Conservation (phyloP, 2,797 vertebrate genomes). For the Cephalopachus bancanus region DNA sequence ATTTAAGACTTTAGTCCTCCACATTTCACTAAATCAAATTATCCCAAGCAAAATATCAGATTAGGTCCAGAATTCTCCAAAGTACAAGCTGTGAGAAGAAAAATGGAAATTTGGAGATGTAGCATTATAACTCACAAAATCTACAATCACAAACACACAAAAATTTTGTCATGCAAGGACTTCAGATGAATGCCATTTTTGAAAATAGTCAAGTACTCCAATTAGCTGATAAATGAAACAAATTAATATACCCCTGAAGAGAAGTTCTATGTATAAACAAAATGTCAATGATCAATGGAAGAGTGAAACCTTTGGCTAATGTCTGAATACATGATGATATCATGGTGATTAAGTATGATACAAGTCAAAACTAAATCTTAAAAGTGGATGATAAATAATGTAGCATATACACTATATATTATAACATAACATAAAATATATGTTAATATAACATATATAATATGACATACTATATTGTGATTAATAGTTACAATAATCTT, state of each 20-base stretch:
- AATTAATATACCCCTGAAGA: not conserved
- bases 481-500: not conserved
- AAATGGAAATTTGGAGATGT: not conserved
- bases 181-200: not conserved
- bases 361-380: not conserved
- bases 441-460: not conserved
- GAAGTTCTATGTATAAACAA: not conserved
- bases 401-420: not conserved
- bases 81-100: not conserved
- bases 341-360: not conserved
- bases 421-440: no score
- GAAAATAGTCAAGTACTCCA: not conserved
- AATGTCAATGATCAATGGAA: not conserved
- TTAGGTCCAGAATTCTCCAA: not conserved
- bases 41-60: not conserved
- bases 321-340: not conserved
- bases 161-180: not conserved
- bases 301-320: not conserved
- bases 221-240: not conserved
- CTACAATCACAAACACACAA: no score
- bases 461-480: not conserved
- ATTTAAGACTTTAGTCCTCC: not conserved
- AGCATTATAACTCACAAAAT: not conserved
- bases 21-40: not conserved
- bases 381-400: not conserved